Evolutionary conservation across 2,113 vertebrate species (phyloP).

Genomic region (Camelus bactrianus): DNA sequence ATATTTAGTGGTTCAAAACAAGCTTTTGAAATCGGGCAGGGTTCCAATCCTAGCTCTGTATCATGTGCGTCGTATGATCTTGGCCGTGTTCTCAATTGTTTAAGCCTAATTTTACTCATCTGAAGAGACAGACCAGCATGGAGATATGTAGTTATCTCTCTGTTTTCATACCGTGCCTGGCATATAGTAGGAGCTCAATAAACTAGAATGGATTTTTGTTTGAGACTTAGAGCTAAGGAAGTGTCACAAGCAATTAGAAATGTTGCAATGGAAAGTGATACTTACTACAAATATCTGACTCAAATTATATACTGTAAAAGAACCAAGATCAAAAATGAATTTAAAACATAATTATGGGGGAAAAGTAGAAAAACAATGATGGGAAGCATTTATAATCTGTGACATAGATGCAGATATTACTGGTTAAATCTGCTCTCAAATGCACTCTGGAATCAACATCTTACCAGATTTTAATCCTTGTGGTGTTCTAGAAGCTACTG

Average conservation of each 20-base stretch:
- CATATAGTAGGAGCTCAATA: not conserved
- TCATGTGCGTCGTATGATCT: not conserved
- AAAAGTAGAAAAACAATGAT: not conserved
- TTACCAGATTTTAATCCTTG: constrained; percentile 23
- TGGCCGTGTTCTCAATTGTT: not conserved
- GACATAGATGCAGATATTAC: constrained; percentile 38
- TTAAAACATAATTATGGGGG: not conserved
- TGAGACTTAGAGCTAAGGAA: not conserved
- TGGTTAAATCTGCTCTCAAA: constrained; percentile 70
- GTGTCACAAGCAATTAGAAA: not conserved
- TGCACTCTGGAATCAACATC: not conserved
- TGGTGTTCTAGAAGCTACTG: not conserved
- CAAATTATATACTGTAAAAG: not conserved
- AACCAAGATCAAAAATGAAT: not conserved
- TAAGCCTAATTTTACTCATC: not conserved
- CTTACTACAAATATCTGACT: constrained; percentile 1
- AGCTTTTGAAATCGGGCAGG: not conserved
- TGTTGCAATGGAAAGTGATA: not conserved
- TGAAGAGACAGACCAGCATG: not conserved
- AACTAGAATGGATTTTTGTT: not conserved
- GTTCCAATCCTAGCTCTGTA: not conserved
- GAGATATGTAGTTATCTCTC: not conserved
- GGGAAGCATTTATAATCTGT: not conserved
- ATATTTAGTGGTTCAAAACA: not conserved
- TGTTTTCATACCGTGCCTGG: not conserved